Evolutionary conservation across 2,797 vertebrate genomes (phyloP).

Genomic region (Parotocinclus haroldoi): DNA sequence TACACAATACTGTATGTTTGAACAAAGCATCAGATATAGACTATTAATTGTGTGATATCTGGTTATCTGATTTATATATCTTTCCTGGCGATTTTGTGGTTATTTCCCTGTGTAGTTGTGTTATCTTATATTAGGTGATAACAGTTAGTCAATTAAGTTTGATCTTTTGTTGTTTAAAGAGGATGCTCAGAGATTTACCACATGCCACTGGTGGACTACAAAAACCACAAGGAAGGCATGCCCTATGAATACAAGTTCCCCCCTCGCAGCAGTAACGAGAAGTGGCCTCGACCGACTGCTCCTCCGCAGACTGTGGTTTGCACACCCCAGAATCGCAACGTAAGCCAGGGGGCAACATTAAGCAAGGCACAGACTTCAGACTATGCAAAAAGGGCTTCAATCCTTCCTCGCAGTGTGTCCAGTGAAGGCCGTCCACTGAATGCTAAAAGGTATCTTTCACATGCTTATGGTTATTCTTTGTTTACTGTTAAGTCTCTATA

Average conservation of each 20-base stretch:
- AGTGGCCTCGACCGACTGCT: constrained; percentile 86
- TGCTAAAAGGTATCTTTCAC: constrained; percentile 75
- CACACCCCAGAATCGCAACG: constrained; percentile 67
- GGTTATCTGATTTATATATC: too few relatives aligned
- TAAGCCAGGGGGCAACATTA: constrained; percentile 73
- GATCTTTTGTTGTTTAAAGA: constrained; percentile 61
- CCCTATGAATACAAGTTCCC: constrained; percentile 94
- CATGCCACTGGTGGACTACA: constrained; percentile 95
- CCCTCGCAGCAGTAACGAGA: constrained; percentile 88
- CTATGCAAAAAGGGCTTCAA: constrained; percentile 73
- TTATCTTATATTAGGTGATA: too few relatives aligned
- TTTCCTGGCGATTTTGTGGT: too few relatives aligned
- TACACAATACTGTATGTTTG: too few relatives aligned
- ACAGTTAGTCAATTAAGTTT: too few relatives aligned
- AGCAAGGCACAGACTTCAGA: constrained; percentile 76
- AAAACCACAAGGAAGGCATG: constrained; percentile 89
- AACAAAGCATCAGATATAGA: too few relatives aligned
- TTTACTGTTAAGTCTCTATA: too few relatives aligned
- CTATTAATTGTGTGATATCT: too few relatives aligned
- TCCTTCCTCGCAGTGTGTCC: constrained; percentile 91
- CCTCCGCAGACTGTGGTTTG: constrained; percentile 66
- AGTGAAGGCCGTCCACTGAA: constrained; percentile 89
- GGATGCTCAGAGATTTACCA: constrained; percentile 95
- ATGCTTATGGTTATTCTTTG: not conserved
- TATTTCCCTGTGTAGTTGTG: too few relatives aligned